These are phyloP conservation scores for Microtus richardsoni DNA, from an alignment of 2,113 vertebrate genomes.

Conservation along the genomic window DNA sequence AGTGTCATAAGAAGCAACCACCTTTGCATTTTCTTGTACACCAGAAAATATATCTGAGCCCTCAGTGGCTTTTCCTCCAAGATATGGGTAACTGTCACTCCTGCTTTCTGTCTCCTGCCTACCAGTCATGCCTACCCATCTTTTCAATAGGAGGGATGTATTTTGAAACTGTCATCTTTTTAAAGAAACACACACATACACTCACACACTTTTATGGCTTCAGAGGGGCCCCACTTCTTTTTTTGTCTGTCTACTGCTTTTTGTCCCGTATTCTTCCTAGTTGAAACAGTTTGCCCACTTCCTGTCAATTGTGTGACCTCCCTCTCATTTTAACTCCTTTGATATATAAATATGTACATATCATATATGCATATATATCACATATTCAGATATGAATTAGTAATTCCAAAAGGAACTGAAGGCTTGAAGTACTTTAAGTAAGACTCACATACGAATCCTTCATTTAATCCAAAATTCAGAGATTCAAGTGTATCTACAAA, in stretches of 20 bases:
- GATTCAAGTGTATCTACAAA: neutral
- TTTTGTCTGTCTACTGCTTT: neutral
- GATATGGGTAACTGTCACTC: neutral
- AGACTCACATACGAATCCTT: neutral
- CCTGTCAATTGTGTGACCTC: neutral
- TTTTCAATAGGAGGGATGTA: neutral
- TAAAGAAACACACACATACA: constrained; percentile 1
- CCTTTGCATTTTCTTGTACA: neutral
- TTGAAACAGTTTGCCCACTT: neutral
- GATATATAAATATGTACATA: neutral
- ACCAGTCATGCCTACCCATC: neutral
- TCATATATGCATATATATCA: no score
- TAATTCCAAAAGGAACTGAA: neutral
- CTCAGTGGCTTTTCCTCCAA: neutral
- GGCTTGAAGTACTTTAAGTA: neutral
- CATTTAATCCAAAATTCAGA: neutral
- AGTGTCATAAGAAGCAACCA: neutral
- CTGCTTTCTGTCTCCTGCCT: neutral
- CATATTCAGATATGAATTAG: neutral
- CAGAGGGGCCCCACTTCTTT: neutral
- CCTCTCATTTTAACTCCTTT: neutral
- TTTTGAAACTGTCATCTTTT: neutral
- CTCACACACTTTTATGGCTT: neutral
- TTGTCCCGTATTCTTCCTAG: neutral
- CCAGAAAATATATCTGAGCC: neutral